A percentile compares a stretch with the other conserved stretches of the same genome.
Conservation (phyloP, 2,888 invertebrate species). For the Drosophila testacea region DNA sequence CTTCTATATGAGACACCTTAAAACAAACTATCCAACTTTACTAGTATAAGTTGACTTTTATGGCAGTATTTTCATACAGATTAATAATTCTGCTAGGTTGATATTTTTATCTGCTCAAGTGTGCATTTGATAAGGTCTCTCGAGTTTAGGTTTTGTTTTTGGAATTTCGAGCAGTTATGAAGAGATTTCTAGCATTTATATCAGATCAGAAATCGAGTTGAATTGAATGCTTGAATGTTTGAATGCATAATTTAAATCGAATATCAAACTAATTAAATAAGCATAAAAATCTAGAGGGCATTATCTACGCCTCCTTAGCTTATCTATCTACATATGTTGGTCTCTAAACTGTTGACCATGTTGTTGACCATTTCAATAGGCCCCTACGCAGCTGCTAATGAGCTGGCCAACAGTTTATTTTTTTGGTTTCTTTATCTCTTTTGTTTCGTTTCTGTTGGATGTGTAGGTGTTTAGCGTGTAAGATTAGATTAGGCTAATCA, state of each 20-base stretch:
- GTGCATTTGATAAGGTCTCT: constrained; percentile 16
- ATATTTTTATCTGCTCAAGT: neutral
- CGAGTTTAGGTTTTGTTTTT: neutral
- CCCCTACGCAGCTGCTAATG: constrained; percentile 60
- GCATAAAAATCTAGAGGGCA: constrained; percentile 66
- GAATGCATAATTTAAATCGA: constrained; percentile 66
- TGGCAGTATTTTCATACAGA: neutral
- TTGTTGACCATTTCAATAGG: constrained; percentile 47
- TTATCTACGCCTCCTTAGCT: constrained; percentile 80
- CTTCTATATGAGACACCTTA: too few species aligned
- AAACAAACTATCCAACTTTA: too few species aligned
- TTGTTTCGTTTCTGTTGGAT: constrained; percentile 19
- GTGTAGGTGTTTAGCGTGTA: constrained; percentile 75
- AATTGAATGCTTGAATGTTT: constrained; percentile 18
- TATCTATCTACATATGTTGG: constrained; percentile 64
- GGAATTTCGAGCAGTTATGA: constrained; percentile 8
- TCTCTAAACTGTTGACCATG: constrained; percentile 34
- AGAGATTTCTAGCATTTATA: constrained; percentile 13
- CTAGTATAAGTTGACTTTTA: neutral
- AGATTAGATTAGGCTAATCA: constrained; percentile 80
- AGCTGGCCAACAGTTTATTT: constrained; percentile 29
- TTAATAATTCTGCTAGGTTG: neutral
- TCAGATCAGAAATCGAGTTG: constrained; percentile 5
- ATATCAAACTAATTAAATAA: constrained; percentile 76
- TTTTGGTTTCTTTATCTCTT: neutral